A percentile compares a stretch with the other conserved stretches of the same genome.
Conservation (phyloP, 2,113 vertebrate species). For the Catharus fuscescens region DNA sequence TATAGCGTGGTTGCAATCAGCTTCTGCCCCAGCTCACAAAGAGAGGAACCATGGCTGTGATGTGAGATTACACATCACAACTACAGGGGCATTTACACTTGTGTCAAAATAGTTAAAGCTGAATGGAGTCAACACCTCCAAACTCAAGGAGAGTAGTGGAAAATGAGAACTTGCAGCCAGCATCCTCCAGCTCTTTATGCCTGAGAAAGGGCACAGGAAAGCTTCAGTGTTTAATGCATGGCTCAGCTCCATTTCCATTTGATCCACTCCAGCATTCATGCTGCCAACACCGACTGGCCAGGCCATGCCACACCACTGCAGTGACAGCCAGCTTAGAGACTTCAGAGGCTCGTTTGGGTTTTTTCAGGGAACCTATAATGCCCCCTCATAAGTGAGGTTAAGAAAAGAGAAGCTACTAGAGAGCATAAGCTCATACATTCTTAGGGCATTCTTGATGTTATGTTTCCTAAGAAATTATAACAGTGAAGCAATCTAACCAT, state of each 20-base stretch:
- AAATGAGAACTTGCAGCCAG: not conserved
- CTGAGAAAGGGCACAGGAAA: not conserved
- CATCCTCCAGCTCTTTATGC: not conserved
- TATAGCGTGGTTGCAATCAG: slow-evolving; percentile 5
- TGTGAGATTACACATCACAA: not conserved
- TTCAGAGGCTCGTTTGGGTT: not conserved
- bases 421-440: not conserved
- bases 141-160: not conserved
- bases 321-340: not conserved
- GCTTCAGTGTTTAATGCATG: not conserved
- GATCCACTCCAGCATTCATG: not conserved
- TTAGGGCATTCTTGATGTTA: not conserved
- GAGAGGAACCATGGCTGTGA: not conserved
- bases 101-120: not conserved
- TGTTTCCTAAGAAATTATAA: not conserved
- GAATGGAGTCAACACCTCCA: not conserved
- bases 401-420: not conserved
- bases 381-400: not conserved
- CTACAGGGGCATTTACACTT: not conserved
- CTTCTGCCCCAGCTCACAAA: not conserved
- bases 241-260: not conserved
- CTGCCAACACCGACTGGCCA: not conserved
- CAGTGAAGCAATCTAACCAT: not conserved
- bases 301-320: not conserved
- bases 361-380: not conserved